phyloP scores from a whole-genome alignment of 2,888 invertebrate species.

The Netelia fuscicornis region DNA sequence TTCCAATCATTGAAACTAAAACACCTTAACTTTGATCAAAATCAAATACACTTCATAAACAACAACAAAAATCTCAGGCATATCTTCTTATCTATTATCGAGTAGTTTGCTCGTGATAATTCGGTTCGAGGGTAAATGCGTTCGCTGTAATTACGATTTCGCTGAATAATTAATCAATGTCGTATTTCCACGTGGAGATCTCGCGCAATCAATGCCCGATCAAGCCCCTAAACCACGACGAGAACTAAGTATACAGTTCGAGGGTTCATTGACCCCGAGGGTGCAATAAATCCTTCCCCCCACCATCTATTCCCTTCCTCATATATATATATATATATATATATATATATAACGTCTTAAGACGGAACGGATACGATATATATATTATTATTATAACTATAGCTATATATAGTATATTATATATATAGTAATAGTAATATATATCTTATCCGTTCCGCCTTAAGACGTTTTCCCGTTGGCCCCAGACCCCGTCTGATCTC shows the following conservation, averaged over 20 bases:
- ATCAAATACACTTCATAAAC: neutral
- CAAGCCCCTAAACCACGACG: constrained; percentile 1
- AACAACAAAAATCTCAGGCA: neutral
- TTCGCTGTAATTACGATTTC: constrained; percentile 6
- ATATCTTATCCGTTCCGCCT: constrained; percentile 20
- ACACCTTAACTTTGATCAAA: neutral
- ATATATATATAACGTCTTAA: neutral
- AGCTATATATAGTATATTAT: no score
- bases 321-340: constrained; percentile 8
- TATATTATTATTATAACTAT: no score
- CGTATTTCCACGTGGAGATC: constrained; percentile 15
- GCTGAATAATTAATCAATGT: constrained; percentile 49
- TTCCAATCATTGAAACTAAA: neutral
- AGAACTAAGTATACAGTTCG: neutral
- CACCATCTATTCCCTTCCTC: constrained; percentile 23
- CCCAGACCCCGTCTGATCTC: constrained; percentile 4
- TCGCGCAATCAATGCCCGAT: constrained; percentile 21
- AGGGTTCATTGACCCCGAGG: constrained; percentile 47
- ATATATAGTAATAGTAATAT: neutral
- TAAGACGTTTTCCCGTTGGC: constrained; percentile 26
- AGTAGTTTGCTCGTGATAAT: neutral
- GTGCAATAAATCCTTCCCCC: constrained; percentile 46
- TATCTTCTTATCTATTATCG: neutral
- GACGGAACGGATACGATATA: no score
- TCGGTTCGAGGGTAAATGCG: neutral